Evolutionary conservation across 2,888 invertebrate genomes (phyloP).

Genomic region (Dione vanillae): DNA sequence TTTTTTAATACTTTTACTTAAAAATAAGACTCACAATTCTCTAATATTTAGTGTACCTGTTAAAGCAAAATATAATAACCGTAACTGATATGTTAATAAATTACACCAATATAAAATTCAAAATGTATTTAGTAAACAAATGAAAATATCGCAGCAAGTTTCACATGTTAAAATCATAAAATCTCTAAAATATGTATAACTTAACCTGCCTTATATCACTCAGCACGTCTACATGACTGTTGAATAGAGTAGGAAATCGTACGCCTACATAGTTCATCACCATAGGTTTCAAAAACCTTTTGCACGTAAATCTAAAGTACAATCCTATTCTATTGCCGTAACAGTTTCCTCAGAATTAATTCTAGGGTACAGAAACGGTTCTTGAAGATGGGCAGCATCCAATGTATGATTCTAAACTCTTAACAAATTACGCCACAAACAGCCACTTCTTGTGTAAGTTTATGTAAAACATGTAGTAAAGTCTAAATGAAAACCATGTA

Average conservation of each 20-base stretch:
- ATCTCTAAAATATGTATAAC: conserved; percentile 1
- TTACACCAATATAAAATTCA: background rate
- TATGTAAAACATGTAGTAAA: conserved; percentile 61
- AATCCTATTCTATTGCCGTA: conserved; percentile 57
- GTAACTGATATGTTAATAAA: no score
- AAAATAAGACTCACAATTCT: no score
- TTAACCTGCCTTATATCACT: background rate
- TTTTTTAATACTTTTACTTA: no score
- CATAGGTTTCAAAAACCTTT: conserved; percentile 22
- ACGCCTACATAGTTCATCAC: conserved; percentile 18
- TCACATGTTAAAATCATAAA: background rate
- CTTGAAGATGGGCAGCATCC: conserved; percentile 32
- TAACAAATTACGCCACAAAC: conserved; percentile 63
- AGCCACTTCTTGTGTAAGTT: conserved; percentile 53
- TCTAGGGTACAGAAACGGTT: conserved; percentile 47
- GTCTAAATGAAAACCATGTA: conserved; percentile 61
- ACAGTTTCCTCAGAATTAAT: conserved; percentile 55
- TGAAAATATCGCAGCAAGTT: background rate
- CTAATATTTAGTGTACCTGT: no score
- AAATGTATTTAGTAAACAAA: background rate
- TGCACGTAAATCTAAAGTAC: conserved; percentile 48
- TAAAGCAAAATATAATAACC: no score
- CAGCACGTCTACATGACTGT: background rate
- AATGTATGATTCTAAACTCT: conserved; percentile 51
- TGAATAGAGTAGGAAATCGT: conserved; percentile 24